Base-by-base conservation (phyloP, 2,888 invertebrate species). In the Caradrina kadenii region DNA sequence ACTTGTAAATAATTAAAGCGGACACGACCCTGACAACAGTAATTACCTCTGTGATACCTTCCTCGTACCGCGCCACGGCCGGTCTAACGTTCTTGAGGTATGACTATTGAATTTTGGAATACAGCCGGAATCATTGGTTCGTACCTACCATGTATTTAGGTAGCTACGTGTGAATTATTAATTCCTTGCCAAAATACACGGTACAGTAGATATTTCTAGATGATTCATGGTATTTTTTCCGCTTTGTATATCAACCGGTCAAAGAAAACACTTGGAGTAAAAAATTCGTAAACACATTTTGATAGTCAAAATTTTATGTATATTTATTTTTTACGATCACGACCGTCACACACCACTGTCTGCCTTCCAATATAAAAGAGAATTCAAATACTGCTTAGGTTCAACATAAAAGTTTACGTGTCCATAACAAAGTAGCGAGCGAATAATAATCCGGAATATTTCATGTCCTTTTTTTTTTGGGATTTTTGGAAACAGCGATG, bases 1-100 rank as follows among this genome's bases (percentile, higher is more conserved):
- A 92, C 90, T 88, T 86, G 90, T 95, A 90, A 92, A 94, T 94
- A 92, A 92, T 92, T 91, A 89, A 95, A 85, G 87, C 86, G 89
- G 89, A 90, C 89, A 89, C 91, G 91, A 89, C 91, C 91, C 87
- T 90, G 91, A 88, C 90, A 88, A 88, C 87, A 83, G 83, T 81
- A 86, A 82, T 83, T 83, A 81, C 53, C 79, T 82, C 77, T 73
- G 83, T 85, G 83, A 85, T 83, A 83, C 83, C 82, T 82, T 83
- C 70, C 72, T 75, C 67, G 69, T 66, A 49, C 62, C 65, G 61
- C 39, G 39, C 52, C 72, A 56, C 60, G 65, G 58, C 56, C 50
- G 61, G 71, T 31, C 67, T 83, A 68, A 73, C 79, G 68, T 62
- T 67, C 73, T 69, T 66, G 69, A 84, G 62, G 69, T 81, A 79